These are phyloP conservation scores for Anthopleura sola DNA, from an alignment of 64 coral and sea anemone genomes.

Conservation along the genomic window DNA sequence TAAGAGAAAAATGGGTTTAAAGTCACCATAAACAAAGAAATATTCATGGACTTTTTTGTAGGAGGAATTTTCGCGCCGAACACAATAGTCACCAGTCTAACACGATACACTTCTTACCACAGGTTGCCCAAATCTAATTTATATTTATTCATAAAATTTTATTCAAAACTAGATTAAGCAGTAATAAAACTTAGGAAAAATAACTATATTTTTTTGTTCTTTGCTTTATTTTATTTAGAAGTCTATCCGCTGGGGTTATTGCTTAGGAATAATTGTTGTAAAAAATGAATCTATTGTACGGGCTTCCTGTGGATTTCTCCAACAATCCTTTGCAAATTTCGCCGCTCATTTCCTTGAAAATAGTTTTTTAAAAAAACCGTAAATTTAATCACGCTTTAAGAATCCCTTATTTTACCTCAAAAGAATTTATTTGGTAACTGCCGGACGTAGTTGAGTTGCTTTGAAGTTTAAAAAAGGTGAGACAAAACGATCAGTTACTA, in stretches of 20 bases:
- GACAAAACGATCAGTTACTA: not conserved
- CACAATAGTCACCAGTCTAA: not conserved
- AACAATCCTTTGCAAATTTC: not conserved
- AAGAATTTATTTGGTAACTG: not conserved
- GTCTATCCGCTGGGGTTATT: not conserved
- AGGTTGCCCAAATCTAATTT: not conserved
- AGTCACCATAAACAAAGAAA: not conserved
- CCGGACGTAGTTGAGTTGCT: not conserved
- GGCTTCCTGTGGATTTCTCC: not conserved
- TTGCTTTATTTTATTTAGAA: not conserved
- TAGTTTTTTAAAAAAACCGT: not conserved
- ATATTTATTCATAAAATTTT: not conserved
- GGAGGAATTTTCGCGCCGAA: slow-evolving; percentile 2
- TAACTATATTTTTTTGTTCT: not conserved
- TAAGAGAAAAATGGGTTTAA: not conserved
- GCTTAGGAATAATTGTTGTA: not conserved
- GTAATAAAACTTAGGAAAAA: not conserved
- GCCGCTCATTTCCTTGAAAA: not conserved
- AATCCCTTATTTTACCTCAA: not conserved
- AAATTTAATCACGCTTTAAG: not conserved
- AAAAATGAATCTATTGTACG: not conserved
- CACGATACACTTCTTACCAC: not conserved
- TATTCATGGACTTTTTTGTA: not conserved
- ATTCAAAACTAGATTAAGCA: not conserved
- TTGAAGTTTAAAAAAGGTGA: not conserved